Evolutionary conservation across 2,888 invertebrate species (phyloP), one percentile per base, ranked within the genome.

Genomic region (Ethmia dodecea): DNA sequence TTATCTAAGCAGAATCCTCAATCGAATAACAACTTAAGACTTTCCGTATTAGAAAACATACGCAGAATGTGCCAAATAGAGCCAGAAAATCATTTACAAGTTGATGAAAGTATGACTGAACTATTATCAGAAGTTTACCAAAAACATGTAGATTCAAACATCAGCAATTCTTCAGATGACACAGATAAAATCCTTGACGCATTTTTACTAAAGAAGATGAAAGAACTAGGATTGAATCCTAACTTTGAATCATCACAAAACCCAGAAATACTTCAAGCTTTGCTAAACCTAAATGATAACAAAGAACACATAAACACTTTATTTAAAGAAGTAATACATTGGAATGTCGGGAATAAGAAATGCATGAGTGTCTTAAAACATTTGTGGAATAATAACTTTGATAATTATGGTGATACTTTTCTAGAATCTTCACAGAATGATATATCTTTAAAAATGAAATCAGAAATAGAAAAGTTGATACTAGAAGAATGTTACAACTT

Each of bases 211-310:
- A 55, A 64, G 40, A 63, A 47, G 46, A 50, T 74, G 26, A 73
- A 64, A 38, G 60, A 66, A 31, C 42, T 58, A 25, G 52, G 66
- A 26, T 28, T 74, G 1, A 52, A 43, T n/a, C 55, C 73, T 6
- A 55, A 38, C n/a, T 52, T 50, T 26, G 39, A 56, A 24, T 44
- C 62, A 10, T 37, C 44, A 27, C 12, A 66, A 1, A 72, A 74
- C 24, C 68, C 74, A 29, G 83, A 84, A 53, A 50, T 75, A 13
- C 35, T 73, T 1, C 76, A 78, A 53, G 75, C 84, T 8, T 51
- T 84, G 30, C 41, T 72, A 2, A 84, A 81, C 52, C 55, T 84
- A 10, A 65, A 65, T 48, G 47, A 60, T 42, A 55, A 55, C 45
- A 49, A 44, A 15, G 30, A 43, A 16, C 40, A 52, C 28, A 32